Percentiles rank a stretch among this genome's conserved stretches.
Evolutionary conservation across 2,888 invertebrate species (phyloP).

Genomic region (Ormyrus rosae): DNA sequence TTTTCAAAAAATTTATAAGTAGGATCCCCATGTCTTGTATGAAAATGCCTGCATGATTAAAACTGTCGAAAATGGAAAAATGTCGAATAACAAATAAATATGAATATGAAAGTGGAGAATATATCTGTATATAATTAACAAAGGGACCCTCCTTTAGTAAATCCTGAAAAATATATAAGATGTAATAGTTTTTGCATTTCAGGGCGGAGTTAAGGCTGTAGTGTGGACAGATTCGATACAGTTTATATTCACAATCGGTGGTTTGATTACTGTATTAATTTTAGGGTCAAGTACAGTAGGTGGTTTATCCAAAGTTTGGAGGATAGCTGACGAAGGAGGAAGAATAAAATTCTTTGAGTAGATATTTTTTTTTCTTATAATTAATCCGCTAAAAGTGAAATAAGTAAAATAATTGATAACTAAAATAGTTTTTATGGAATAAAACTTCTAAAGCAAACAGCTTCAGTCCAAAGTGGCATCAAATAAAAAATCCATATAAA

Average conservation of each 20-base stretch:
- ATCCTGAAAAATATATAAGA: too few species aligned
- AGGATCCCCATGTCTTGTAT: neutral
- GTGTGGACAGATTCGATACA: slow-evolving; percentile 82
- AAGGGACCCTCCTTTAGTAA: too few species aligned
- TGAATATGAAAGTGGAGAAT: too few species aligned
- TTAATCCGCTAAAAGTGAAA: too few species aligned
- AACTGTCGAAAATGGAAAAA: too few species aligned
- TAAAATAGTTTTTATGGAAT: too few species aligned
- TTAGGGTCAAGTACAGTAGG: slow-evolving; percentile 79
- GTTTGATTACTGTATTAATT: slow-evolving; percentile 78
- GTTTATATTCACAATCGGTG: slow-evolving; percentile 78
- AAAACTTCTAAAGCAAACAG: too few species aligned
- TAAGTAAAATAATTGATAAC: too few species aligned
- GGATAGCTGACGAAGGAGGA: slow-evolving; percentile 78
- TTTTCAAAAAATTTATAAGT: neutral
- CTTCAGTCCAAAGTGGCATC: too few species aligned
- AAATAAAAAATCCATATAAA: neutral
- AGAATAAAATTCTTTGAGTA: slow-evolving; percentile 81
- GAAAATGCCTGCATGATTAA: neutral
- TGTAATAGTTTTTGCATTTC: neutral
- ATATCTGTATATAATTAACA: too few species aligned
- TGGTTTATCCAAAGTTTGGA: slow-evolving; percentile 79
- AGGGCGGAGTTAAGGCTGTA: slow-evolving; percentile 81
- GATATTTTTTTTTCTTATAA: slow-evolving; percentile 9
- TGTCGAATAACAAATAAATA: too few species aligned